Conservation (phyloP, 2,113 vertebrate genomes). For the Eira barbara region DNA sequence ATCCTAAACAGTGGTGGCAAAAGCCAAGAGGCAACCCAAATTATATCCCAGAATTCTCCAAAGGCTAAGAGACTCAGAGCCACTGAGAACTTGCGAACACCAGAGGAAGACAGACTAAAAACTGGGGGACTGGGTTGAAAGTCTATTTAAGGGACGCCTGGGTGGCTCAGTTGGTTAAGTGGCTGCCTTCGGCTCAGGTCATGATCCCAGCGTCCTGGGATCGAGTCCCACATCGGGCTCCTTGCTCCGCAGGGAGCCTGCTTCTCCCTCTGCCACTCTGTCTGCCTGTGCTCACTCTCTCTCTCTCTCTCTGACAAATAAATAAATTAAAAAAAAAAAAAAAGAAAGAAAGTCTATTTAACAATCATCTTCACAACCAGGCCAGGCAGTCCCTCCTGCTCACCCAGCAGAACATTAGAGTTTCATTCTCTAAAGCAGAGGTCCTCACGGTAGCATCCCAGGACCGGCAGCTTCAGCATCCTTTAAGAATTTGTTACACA, state of each 20-base stretch:
- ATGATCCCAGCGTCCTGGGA: too few relatives aligned
- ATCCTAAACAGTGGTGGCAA: neutral
- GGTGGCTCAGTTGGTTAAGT: too few relatives aligned
- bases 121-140: neutral
- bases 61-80: neutral
- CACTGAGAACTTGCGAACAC: neutral
- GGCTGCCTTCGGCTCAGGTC: too few relatives aligned
- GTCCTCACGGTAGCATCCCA: neutral
- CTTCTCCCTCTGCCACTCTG: too few relatives aligned
- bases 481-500: neutral
- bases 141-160: neutral
- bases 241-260: too few relatives aligned
- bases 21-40: neutral
- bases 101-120: neutral
- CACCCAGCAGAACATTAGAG: neutral
- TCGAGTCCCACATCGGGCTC: too few relatives aligned
- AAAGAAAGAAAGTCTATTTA: neutral
- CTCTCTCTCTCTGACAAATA: too few relatives aligned
- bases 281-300: too few relatives aligned
- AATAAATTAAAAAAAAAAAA: too few relatives aligned
- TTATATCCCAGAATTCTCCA: neutral
- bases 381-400: neutral
- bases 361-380: neutral
- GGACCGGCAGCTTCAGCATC: neutral
- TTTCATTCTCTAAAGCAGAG: neutral